These are phyloP conservation scores for Tautogolabrus adspersus DNA, from an alignment of 2,113 vertebrate species.

Conservation along the genomic window DNA sequence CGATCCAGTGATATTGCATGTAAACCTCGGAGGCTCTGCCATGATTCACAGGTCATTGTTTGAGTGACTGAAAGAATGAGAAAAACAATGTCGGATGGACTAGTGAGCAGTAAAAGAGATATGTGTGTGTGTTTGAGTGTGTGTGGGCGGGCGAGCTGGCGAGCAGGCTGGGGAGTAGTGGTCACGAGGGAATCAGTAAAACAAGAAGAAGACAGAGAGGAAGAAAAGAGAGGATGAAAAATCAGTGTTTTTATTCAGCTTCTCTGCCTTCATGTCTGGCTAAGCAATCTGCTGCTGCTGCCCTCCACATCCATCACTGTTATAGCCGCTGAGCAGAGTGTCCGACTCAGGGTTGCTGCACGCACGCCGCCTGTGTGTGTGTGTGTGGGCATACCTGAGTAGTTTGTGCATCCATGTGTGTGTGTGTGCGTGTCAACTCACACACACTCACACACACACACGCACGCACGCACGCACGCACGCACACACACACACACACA, in stretches of 20 bases:
- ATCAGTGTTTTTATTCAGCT: conserved; percentile 70
- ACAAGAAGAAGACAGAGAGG: conserved; percentile 41
- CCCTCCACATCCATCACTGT: conserved; percentile 78
- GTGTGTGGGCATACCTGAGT: background rate
- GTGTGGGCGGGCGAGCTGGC: background rate
- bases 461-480: too few relatives aligned
- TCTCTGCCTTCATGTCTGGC: conserved; percentile 79
- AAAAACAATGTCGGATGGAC: conserved; percentile 37
- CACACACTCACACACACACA: too few relatives aligned
- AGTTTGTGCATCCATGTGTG: conserved; percentile 6
- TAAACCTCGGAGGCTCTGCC: conserved; percentile 47
- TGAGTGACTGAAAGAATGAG: conserved; percentile 40
- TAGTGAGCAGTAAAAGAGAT: conserved; percentile 26
- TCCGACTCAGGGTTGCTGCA: conserved; percentile 51
- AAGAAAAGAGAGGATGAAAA: conserved; percentile 52
- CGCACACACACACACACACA: too few relatives aligned
- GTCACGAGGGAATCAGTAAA: conserved; percentile 32
- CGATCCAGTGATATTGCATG: conserved; percentile 55
- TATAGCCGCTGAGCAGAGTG: conserved; percentile 71
- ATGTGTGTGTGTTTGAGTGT: background rate
- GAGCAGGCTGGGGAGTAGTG: conserved; percentile 3
- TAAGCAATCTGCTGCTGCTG: conserved; percentile 80
- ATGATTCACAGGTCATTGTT: conserved; percentile 59
- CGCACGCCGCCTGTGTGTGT: background rate
- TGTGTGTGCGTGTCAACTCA: background rate